Conservation (phyloP, 2,888 invertebrate species). For the Eilema caniola region DNA sequence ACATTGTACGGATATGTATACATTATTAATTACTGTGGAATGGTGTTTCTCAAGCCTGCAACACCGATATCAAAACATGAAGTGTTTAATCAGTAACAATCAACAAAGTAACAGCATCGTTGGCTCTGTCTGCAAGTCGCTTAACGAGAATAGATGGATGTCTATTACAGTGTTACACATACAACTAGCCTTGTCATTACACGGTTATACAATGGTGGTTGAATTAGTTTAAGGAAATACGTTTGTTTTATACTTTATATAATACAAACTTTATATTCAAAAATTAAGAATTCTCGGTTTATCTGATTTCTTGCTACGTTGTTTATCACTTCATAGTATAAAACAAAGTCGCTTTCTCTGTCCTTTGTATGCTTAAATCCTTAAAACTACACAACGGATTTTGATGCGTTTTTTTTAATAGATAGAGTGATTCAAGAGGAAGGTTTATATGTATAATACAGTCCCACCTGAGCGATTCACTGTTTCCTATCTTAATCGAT, state of each 20-base stretch:
- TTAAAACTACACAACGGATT: too few species aligned
- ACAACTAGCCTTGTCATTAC: not conserved
- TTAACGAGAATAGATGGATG: constrained; percentile 11
- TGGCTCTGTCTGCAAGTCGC: constrained; percentile 23
- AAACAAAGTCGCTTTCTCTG: too few species aligned
- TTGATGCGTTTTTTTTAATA: too few species aligned
- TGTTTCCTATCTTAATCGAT: too few species aligned
- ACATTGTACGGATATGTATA: constrained; percentile 29
- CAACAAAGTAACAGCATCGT: constrained; percentile 44
- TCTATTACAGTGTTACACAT: constrained; percentile 8
- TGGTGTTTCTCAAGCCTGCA: constrained; percentile 31
- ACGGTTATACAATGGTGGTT: not conserved
- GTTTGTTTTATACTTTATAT: not conserved
- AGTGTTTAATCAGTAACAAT: constrained; percentile 54
- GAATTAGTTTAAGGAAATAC: not conserved
- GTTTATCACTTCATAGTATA: too few species aligned
- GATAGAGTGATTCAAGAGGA: too few species aligned
- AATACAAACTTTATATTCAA: too few species aligned
- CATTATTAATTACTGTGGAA: constrained; percentile 43
- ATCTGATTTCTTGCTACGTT: too few species aligned
- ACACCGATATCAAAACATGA: constrained; percentile 45
- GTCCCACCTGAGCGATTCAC: too few species aligned
- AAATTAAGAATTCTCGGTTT: too few species aligned
- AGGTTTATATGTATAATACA: too few species aligned
- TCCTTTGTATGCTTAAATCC: too few species aligned